Conservation (phyloP, 2,888 invertebrate genomes). For the Holacanthella duospinosa region DNA sequence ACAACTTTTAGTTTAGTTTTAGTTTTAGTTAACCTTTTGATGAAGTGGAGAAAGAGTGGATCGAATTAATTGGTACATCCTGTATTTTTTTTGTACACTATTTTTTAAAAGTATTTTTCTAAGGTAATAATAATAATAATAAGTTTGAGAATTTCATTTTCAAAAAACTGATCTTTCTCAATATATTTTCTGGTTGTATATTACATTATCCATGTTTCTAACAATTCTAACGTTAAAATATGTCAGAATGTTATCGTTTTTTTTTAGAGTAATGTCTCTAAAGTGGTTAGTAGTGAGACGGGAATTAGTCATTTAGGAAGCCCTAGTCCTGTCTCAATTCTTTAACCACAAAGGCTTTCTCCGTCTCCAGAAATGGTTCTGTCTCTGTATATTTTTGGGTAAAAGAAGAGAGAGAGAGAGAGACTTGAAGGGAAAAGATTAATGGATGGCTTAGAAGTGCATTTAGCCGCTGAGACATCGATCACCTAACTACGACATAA, state of each 20-base stretch:
- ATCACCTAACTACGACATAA: slow-evolving; percentile 1
- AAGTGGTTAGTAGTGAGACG: neutral
- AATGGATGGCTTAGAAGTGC: slow-evolving; percentile 1
- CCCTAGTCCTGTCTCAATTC: neutral
- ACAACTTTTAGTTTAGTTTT: neutral
- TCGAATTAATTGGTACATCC: too few species aligned
- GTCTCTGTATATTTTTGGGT: neutral
- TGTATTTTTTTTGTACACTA: too few species aligned
- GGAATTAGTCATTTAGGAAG: neutral
- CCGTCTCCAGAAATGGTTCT: neutral
- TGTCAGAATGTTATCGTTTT: neutral
- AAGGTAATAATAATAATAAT: too few species aligned
- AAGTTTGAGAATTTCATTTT: too few species aligned
- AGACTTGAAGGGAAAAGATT: neutral
- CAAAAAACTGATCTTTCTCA: too few species aligned
- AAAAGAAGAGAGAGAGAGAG: neutral
- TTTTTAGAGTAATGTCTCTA: neutral
- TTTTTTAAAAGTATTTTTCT: too few species aligned
- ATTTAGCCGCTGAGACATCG: neutral
- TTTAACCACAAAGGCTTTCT: neutral
- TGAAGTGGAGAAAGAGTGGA: too few species aligned
- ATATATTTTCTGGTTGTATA: too few species aligned
- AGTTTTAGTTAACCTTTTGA: neutral
- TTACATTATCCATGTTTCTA: too few species aligned
- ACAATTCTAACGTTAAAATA: neutral